These are phyloP conservation scores for Actenoides lindsayi DNA, from an alignment of 2,113 vertebrate species.

Conservation along the genomic window DNA sequence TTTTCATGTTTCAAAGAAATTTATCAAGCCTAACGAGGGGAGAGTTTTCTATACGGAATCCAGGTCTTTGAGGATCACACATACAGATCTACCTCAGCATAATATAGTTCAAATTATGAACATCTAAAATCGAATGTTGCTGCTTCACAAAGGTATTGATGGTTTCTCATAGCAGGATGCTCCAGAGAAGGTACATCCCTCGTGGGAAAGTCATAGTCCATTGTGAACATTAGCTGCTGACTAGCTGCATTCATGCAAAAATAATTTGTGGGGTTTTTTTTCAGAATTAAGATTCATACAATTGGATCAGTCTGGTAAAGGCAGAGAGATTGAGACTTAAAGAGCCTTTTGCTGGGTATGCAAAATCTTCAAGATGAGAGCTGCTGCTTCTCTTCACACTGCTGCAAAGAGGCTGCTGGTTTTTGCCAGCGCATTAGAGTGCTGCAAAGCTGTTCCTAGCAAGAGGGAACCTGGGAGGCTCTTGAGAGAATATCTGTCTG, in stretches of 20 bases:
- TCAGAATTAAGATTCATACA: background rate
- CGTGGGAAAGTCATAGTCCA: background rate
- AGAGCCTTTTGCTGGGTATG: background rate
- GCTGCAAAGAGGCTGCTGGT: background rate
- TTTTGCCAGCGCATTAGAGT: background rate
- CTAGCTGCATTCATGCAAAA: background rate
- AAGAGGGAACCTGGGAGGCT: background rate
- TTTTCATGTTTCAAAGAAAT: background rate
- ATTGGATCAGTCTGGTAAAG: background rate
- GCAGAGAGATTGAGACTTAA: background rate
- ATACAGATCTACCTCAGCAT: background rate
- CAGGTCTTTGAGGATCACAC: background rate
- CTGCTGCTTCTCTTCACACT: background rate
- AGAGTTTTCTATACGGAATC: background rate
- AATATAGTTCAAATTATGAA: background rate
- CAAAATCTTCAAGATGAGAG: background rate
- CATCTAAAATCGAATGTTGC: background rate
- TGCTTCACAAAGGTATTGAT: background rate
- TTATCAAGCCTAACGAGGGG: background rate
- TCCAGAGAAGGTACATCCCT: background rate
- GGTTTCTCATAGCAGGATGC: background rate
- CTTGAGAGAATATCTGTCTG: background rate
- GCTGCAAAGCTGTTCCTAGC: background rate
- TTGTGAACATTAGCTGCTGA: background rate
- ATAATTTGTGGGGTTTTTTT: background rate